Percentiles rank a stretch among this genome's conserved stretches.
Conservation (phyloP, 1,140 invertebrate genomes). For the Euwallacea similis region DNA sequence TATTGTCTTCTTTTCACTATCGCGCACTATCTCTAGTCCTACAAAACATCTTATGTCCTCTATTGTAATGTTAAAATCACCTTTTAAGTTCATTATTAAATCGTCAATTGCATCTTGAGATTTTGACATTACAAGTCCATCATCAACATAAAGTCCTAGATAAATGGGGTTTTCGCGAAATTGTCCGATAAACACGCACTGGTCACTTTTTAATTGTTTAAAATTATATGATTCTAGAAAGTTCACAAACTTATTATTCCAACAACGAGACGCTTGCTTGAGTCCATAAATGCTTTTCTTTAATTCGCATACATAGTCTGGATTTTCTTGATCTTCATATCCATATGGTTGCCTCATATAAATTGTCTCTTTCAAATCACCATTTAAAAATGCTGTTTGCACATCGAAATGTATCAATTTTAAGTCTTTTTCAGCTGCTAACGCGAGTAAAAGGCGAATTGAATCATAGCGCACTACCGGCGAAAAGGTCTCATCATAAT, state of each 20-base stretch:
- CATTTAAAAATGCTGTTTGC: slow-evolving; percentile 53
- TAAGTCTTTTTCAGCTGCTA: slow-evolving; percentile 12
- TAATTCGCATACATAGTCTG: slow-evolving; percentile 15
- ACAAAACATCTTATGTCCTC: not conserved
- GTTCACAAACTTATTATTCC: slow-evolving; percentile 13
- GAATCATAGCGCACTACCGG: not conserved
- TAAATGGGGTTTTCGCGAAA: not conserved
- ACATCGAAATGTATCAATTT: slow-evolving; percentile 49
- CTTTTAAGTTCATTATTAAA: not conserved
- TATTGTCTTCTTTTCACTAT: not conserved
- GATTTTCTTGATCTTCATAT: slow-evolving; percentile 44
- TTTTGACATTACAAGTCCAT: slow-evolving; percentile 7
- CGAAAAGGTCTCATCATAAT: not conserved
- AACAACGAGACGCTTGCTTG: slow-evolving; percentile 12
- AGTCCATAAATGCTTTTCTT: slow-evolving; percentile 16
- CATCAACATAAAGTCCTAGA: slow-evolving; percentile 4
- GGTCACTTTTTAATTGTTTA: slow-evolving; percentile 2
- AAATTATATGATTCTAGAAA: not conserved
- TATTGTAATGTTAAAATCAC: not conserved
- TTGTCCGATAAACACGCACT: not conserved
- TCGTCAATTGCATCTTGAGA: not conserved
- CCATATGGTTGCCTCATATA: slow-evolving; percentile 53
- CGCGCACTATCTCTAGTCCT: not conserved
- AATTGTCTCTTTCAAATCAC: slow-evolving; percentile 48
- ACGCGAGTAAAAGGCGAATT: slow-evolving; percentile 11